These are phyloP conservation scores for Terebella lapidaria DNA, from an alignment of 2,888 invertebrate species.

Conservation along the genomic window DNA sequence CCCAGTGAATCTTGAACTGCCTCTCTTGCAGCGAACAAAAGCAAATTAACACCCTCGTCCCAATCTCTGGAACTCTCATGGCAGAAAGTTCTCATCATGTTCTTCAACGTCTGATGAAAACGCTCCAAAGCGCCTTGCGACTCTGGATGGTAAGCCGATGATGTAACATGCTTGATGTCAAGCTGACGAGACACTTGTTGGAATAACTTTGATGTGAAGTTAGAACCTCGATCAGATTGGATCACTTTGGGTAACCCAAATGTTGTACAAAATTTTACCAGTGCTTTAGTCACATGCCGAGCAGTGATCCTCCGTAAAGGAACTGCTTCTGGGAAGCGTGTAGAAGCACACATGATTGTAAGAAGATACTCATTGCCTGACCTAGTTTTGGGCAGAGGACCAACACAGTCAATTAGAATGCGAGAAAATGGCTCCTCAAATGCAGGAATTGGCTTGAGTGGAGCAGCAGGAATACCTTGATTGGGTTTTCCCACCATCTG, in stretches of 20 bases:
- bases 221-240: not conserved
- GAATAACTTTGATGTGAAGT: too few relatives aligned
- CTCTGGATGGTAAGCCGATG: not conserved
- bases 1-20: slow-evolving; percentile 9
- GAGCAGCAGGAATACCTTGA: not conserved
- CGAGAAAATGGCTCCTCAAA: not conserved
- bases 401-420: not conserved
- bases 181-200: too few relatives aligned
- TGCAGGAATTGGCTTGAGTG: not conserved
- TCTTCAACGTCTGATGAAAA: not conserved
- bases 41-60: slow-evolving; percentile 12
- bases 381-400: not conserved
- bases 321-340: not conserved
- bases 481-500: not conserved
- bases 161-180: too few relatives aligned
- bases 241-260: not conserved
- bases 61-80: slow-evolving; percentile 8
- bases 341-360: slow-evolving; percentile 3
- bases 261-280: not conserved
- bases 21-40: slow-evolving; percentile 12
- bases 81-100: slow-evolving; percentile 1
- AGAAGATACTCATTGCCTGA: not conserved
- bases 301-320: not conserved
- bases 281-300: not conserved
- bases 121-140: slow-evolving; percentile 1